Conservation (phyloP, 2,113 vertebrate species). For the Rhinoptilus africanus region DNA sequence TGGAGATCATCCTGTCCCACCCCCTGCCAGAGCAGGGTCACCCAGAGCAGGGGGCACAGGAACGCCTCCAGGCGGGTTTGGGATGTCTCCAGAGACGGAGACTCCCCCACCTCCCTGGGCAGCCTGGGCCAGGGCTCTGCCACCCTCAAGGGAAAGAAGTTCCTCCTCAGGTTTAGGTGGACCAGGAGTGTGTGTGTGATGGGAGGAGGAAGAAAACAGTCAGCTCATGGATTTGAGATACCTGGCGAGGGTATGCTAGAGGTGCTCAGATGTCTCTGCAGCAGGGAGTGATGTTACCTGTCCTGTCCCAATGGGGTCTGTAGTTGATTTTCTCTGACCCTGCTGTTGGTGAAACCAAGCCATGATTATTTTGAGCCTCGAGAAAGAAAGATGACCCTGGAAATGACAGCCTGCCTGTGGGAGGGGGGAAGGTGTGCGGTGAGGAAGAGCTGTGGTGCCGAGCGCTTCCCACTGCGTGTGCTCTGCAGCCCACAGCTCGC, state of each 20-base stretch:
- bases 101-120: too few species aligned
- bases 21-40: too few species aligned
- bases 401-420: not conserved
- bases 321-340: not conserved
- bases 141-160: too few species aligned
- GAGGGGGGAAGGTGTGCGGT: not conserved
- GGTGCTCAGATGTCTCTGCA: not conserved
- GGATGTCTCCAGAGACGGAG: too few species aligned
- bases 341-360: not conserved
- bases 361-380: not conserved
- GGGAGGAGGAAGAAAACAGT: not conserved
- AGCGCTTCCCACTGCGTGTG: rapidly evolving
- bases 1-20: too few species aligned
- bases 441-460: not conserved
- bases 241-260: not conserved
- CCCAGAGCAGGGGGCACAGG: too few species aligned
- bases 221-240: not conserved
- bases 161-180: too few species aligned
- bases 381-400: not conserved
- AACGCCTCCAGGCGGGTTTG: too few species aligned
- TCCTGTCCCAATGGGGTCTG: not conserved
- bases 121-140: too few species aligned
- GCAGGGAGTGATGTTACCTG: not conserved
- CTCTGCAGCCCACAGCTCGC: not conserved
- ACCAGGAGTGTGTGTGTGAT: not conserved